Evolutionary conservation across 2,888 invertebrate genomes (phyloP).

Genomic region (Pediacus dermestoides): DNA sequence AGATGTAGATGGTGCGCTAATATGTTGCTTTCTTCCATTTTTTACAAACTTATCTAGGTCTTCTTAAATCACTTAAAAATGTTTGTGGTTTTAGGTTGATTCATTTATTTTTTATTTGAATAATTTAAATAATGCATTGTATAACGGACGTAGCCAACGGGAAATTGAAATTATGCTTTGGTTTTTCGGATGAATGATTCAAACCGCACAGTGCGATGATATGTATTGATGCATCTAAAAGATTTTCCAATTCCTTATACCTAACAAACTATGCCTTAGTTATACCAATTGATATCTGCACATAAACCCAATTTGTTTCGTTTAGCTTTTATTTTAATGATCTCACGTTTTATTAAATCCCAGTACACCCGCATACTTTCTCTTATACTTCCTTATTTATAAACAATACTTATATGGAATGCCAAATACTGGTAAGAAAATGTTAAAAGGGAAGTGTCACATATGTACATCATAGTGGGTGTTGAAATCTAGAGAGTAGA

Average conservation of each 20-base stretch:
- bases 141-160: too few species aligned
- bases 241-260: background rate
- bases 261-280: too few species aligned
- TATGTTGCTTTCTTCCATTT: too few species aligned
- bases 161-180: conserved; percentile 1
- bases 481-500: conserved; percentile 1
- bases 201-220: conserved; percentile 1
- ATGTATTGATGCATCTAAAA: background rate
- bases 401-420: conserved; percentile 10
- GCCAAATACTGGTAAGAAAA: conserved; percentile 3
- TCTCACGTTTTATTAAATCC: conserved; percentile 12
- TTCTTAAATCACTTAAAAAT: too few species aligned
- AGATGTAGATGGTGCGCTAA: too few species aligned
- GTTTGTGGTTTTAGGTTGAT: background rate
- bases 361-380: conserved; percentile 8
- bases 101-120: conserved; percentile 3
- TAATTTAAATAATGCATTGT: conserved; percentile 2
- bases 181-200: conserved; percentile 4
- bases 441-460: conserved; percentile 12
- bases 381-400: conserved; percentile 10
- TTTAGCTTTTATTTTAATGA: conserved; percentile 10
- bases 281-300: conserved; percentile 6
- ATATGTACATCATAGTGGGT: conserved; percentile 3
- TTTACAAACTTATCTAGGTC: too few species aligned
- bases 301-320: conserved; percentile 9